Base-by-base conservation (phyloP, 2,797 vertebrate genomes). In the Acropternis orthonyx region DNA sequence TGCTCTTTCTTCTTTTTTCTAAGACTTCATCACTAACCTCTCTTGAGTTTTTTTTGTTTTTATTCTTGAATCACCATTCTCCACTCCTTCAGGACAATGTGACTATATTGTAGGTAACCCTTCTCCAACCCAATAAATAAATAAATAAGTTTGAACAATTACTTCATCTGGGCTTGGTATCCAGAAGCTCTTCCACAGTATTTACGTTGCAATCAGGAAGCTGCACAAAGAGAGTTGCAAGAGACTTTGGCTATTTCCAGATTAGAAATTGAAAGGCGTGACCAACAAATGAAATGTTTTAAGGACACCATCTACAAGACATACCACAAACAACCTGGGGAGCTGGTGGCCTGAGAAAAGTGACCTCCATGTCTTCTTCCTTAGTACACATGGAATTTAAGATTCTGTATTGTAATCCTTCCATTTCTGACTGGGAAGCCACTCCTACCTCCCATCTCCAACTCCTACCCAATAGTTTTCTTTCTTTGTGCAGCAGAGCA, bases 131-230 rank as follows among this genome's bases (percentile, higher is more conserved):
- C 54, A 98, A 98, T 97, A 98, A 98, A 98, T 98, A 98, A 98
- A 98, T 98, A 98, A 98, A 98, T 98, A 98, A 96, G 80, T 96
- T 96, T 95, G 97, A 95, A 97, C 97, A 96, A 82, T 96, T 79
- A 91, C 96, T 97, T 94, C 92, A 97, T 94, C 87, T 93, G 95
- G 95, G 95, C 97, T 97, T 88, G 97, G 92, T 93, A 92, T 94
- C 95, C 97, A 96, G 96, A 96, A 97, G 97, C 95, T 97, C 95
- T 80, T 94, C 96, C 96, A 95, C 82, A 97, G 88, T 85, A 93
- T 93, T 80, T 96, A 96, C 32, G 22, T 96, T 95, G 93, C 91
- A 90, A 94, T 92, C 83, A 67, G 81, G 94, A 95, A 87, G 90
- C 88, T 93, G 96, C 95, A 97, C 95, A 96, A 96, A 95, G 82